These are phyloP conservation scores for Sinocyclocheilus maitianheensis DNA, from an alignment of 2,113 vertebrate species.

Conservation along the genomic window DNA sequence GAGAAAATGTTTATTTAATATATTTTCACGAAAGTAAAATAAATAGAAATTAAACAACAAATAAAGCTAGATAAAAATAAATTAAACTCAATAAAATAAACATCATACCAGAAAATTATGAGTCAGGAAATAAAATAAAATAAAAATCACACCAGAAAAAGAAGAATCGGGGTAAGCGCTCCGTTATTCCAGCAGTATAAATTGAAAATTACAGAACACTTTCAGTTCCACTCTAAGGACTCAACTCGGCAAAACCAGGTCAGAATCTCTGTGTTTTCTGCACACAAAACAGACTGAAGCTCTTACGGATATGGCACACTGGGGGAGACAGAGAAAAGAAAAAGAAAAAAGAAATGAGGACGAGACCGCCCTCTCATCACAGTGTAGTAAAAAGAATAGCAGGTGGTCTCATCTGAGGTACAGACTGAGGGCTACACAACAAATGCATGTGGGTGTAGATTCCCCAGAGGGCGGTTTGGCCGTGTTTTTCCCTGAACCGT, in stretches of 20 bases:
- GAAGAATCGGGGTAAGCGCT: neutral
- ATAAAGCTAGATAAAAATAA: neutral
- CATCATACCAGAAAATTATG: no score
- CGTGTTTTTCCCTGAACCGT: conserved; percentile 49
- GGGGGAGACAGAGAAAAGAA: conserved; percentile 1
- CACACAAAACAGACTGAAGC: neutral
- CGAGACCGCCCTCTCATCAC: conserved; percentile 10
- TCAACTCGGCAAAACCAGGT: conserved; percentile 5
- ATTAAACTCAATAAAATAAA: neutral
- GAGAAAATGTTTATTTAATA: neutral
- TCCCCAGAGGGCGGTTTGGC: conserved; percentile 44
- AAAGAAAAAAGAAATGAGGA: conserved; percentile 21
- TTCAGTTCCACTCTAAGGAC: neutral
- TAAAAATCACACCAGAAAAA: neutral
- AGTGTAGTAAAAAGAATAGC: conserved; percentile 25
- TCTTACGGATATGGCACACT: neutral
- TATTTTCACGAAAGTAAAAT: neutral
- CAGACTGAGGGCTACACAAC: conserved; percentile 33
- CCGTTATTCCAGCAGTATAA: neutral
- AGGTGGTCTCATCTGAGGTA: conserved; percentile 43
- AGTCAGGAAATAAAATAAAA: neutral
- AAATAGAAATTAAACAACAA: neutral
- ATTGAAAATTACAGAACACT: neutral
- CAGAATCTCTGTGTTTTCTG: conserved; percentile 19
- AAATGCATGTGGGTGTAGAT: conserved; percentile 29